These are phyloP conservation scores for Andrena hattorfiana DNA, from an alignment of 2,888 invertebrate species.

Conservation along the genomic window DNA sequence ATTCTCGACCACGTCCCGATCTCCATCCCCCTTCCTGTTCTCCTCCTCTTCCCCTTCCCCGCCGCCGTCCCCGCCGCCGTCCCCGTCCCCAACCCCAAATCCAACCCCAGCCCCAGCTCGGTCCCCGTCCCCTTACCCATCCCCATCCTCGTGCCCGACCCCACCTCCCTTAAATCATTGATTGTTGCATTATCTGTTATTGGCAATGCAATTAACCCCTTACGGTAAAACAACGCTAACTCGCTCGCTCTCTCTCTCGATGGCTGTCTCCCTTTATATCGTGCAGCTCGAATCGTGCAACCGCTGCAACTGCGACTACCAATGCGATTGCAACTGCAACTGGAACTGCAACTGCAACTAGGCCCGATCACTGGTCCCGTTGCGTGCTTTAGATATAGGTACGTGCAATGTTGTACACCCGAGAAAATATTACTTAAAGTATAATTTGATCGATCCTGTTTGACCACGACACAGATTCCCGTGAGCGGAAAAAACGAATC, in stretches of 20 bases:
- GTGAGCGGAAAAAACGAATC: not conserved
- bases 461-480: not conserved
- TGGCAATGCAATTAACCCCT: constrained; percentile 85
- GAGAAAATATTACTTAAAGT: not conserved
- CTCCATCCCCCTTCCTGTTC: constrained; percentile 43
- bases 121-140: constrained; percentile 22
- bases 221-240: constrained; percentile 81
- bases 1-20: constrained; percentile 61
- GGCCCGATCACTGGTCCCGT: constrained; percentile 4
- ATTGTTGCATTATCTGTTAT: constrained; percentile 85
- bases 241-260: constrained; percentile 47
- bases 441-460: not conserved
- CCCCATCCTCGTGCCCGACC: constrained; percentile 46
- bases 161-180: constrained; percentile 83
- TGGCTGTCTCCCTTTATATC: constrained; percentile 19
- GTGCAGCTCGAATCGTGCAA: constrained; percentile 53
- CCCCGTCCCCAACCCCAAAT: constrained; percentile 5
- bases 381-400: not conserved
- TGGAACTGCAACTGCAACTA: constrained; percentile 10
- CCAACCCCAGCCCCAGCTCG: too few species aligned
- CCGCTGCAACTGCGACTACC: constrained; percentile 58
- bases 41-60: constrained; percentile 36
- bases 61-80: constrained; percentile 24
- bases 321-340: constrained; percentile 40
- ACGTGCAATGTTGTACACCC: too few species aligned